A percentile compares a stretch with the other conserved stretches of the same genome.
These are phyloP conservation scores for Pollachius pollachius DNA, from an alignment of 2,113 vertebrate species.

Conservation along the genomic window DNA sequence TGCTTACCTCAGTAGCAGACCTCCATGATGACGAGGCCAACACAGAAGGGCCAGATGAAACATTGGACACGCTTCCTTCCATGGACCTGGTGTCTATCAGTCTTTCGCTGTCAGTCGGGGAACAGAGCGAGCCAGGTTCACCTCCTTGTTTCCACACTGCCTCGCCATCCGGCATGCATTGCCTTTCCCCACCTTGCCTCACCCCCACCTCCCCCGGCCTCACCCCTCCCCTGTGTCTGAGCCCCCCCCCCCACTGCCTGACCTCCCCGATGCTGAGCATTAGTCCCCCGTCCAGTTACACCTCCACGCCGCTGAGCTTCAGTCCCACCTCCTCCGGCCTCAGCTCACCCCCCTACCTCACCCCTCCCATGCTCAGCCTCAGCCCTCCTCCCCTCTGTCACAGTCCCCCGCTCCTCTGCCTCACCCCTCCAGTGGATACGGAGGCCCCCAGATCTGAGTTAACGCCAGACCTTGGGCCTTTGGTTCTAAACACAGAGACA, in stretches of 20 bases:
- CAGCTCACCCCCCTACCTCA: conserved; percentile 65
- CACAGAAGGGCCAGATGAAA: conserved; percentile 21
- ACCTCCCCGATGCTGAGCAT: conserved; percentile 35
- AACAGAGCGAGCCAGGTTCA: conserved; percentile 24
- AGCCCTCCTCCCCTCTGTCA: conserved; percentile 59
- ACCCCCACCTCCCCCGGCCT: conserved; percentile 45
- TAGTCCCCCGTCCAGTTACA: conserved; percentile 46
- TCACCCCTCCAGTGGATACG: conserved; percentile 53
- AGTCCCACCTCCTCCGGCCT: conserved; percentile 66
- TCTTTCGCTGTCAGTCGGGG: background rate
- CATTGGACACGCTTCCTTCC: background rate
- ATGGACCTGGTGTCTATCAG: conserved; percentile 12
- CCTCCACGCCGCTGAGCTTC: conserved; percentile 55
- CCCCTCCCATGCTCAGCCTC: conserved; percentile 64
- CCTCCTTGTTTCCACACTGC: conserved; percentile 25
- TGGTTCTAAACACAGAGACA: conserved; percentile 48
- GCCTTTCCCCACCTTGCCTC: conserved; percentile 54
- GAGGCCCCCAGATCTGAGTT: conserved; percentile 54
- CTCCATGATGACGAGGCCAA: conserved; percentile 33
- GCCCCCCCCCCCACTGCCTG: conserved; percentile 49
- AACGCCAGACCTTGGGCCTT: conserved; percentile 52
- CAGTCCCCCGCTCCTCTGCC: conserved; percentile 61
- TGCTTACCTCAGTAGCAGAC: conserved; percentile 36
- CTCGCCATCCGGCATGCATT: conserved; percentile 36
- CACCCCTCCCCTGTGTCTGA: conserved; percentile 58